Percentiles rank a stretch among this genome's conserved stretches.
phyloP scores from a whole-genome alignment of 2,888 invertebrate species.

The Watsonalla binaria region DNA sequence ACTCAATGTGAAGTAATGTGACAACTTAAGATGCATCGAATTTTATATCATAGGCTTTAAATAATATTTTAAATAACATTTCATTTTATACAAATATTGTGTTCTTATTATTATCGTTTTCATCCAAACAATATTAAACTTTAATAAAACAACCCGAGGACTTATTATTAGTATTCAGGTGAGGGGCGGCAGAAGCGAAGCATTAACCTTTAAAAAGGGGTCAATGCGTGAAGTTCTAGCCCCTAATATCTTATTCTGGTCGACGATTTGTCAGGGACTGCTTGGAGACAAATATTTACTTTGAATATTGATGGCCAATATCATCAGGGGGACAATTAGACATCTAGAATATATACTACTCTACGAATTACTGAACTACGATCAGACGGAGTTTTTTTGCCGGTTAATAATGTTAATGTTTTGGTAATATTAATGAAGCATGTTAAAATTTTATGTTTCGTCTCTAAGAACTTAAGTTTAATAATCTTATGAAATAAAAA shows the following conservation, averaged over 20 bases:
- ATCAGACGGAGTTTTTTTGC: too few relatives aligned
- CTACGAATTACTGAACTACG: too few relatives aligned
- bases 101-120: slow-evolving; percentile 5
- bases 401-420: too few relatives aligned
- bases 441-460: too few relatives aligned
- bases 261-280: slow-evolving; percentile 57
- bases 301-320: slow-evolving; percentile 61
- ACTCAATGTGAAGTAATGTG: too few relatives aligned
- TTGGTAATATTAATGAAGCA: too few relatives aligned
- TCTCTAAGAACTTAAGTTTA: too few relatives aligned
- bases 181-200: slow-evolving; percentile 48
- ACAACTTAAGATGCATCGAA: too few relatives aligned
- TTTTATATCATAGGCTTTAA: too few relatives aligned
- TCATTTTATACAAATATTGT: background rate
- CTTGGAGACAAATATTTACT: slow-evolving; percentile 56
- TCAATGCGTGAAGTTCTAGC: slow-evolving; percentile 72
- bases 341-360: slow-evolving; percentile 36
- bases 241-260: slow-evolving; percentile 72
- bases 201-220: slow-evolving; percentile 77
- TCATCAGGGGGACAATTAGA: slow-evolving; percentile 54
- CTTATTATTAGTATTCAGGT: slow-evolving; percentile 68
- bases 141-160: slow-evolving; percentile 25
- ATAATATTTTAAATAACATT: background rate
- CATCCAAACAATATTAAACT: slow-evolving; percentile 20
- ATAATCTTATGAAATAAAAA: too few relatives aligned